Conservation (phyloP, 2,888 invertebrate genomes). For the Ormyrus rosae region DNA sequence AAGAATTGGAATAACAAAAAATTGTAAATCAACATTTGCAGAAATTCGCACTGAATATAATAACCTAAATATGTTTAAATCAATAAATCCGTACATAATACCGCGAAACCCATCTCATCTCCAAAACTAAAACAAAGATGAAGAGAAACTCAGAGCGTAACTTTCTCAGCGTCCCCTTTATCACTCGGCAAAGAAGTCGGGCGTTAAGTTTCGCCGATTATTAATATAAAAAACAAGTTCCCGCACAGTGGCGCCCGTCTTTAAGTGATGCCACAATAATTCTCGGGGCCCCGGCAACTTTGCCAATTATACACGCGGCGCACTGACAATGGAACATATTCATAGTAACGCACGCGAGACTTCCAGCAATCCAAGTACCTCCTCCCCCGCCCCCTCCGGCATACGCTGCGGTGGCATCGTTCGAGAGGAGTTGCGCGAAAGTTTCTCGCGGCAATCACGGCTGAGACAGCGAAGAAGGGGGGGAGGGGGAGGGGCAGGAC, state of each 20-base stretch:
- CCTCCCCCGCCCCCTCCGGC: background rate
- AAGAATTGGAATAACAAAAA: too few species aligned
- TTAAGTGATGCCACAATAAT: slow-evolving; percentile 40
- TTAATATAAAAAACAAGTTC: slow-evolving; percentile 24
- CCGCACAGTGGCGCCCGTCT: background rate
- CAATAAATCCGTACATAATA: too few species aligned
- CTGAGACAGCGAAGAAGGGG: background rate
- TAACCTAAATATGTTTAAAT: too few species aligned
- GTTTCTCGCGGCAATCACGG: slow-evolving; percentile 24
- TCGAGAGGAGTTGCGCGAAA: slow-evolving; percentile 38
- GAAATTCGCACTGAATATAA: too few species aligned
- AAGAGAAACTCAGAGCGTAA: too few species aligned
- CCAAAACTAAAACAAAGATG: too few species aligned
- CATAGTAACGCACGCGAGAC: slow-evolving; percentile 41
- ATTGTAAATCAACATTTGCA: too few species aligned
- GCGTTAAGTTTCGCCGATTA: background rate
- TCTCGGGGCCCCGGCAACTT: slow-evolving; percentile 25
- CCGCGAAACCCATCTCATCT: too few species aligned
- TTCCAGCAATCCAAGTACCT: slow-evolving; percentile 38
- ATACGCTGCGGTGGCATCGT: slow-evolving; percentile 10
- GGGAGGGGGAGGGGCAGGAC: background rate
- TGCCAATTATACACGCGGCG: slow-evolving; percentile 35
- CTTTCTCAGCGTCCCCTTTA: background rate
- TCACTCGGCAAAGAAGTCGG: background rate
- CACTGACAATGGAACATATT: slow-evolving; percentile 42